phyloP scores from a whole-genome alignment of 2,888 invertebrate genomes.

The Frankliniella intonsa region DNA sequence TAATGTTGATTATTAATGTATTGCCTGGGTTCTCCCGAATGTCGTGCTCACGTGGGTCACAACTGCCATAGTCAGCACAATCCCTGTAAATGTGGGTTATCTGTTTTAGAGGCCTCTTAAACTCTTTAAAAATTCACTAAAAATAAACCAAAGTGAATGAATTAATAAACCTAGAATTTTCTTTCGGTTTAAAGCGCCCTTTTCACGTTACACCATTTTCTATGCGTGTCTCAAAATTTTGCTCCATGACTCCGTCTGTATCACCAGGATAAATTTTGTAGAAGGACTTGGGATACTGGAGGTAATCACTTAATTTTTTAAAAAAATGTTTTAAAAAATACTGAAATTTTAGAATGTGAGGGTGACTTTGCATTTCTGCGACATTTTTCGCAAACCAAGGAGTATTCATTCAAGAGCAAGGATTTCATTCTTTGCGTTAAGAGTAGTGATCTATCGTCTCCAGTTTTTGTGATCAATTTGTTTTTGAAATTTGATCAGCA shows the following conservation, averaged over 20 bases:
- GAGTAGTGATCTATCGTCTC: neutral
- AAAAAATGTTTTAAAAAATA: neutral
- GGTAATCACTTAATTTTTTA: neutral
- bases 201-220: neutral
- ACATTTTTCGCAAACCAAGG: neutral
- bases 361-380: neutral
- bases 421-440: neutral
- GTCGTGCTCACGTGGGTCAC: neutral
- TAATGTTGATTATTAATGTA: no score
- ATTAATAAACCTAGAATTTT: neutral
- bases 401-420: neutral
- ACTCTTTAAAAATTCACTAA: neutral
- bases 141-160: neutral
- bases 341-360: neutral
- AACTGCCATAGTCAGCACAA: neutral
- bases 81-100: neutral
- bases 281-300: constrained; percentile 2
- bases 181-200: neutral
- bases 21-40: no score
- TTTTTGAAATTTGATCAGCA: neutral
- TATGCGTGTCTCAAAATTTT: neutral
- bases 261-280: constrained; percentile 12
- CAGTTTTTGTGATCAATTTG: neutral
- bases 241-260: neutral
- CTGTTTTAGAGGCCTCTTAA: neutral